Conservation (phyloP, 1,140 invertebrate species). For the Catajapyx aquilonaris region DNA sequence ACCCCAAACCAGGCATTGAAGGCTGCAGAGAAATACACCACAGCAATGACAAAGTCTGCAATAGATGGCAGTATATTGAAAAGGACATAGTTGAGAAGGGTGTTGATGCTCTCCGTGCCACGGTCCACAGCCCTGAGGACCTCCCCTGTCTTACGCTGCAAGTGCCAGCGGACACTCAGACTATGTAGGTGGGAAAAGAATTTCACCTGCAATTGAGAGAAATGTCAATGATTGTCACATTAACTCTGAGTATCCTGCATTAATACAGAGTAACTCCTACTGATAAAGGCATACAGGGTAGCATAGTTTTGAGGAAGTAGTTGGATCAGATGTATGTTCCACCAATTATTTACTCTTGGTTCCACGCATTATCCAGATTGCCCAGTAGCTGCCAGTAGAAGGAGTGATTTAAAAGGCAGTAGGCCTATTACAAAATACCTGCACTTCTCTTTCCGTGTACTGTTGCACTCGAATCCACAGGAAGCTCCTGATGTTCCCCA, state of each 20-base stretch:
- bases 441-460: conserved; percentile 32
- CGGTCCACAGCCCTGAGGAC: conserved; percentile 35
- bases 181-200: conserved; percentile 31
- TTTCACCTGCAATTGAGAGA: conserved; percentile 16
- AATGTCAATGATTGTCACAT: too few species aligned
- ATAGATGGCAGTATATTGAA: conserved; percentile 34
- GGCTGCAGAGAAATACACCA: conserved; percentile 31
- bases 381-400: too few species aligned
- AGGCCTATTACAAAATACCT: too few species aligned
- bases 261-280: too few species aligned
- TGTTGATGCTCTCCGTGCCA: conserved; percentile 35
- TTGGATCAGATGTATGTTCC: too few species aligned
- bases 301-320: too few species aligned
- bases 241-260: too few species aligned
- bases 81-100: conserved; percentile 25
- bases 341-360: too few species aligned
- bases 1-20: conserved; percentile 39
- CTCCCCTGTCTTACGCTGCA: conserved; percentile 36
- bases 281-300: too few species aligned
- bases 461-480: conserved; percentile 40
- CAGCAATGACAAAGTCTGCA: conserved; percentile 35
- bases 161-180: conserved; percentile 29
- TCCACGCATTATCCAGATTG: too few species aligned
- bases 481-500: conserved; percentile 31
- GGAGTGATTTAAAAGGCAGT: too few species aligned